Conservation (phyloP, 2,888 invertebrate genomes). For the Oxyscelio sp. region DNA sequence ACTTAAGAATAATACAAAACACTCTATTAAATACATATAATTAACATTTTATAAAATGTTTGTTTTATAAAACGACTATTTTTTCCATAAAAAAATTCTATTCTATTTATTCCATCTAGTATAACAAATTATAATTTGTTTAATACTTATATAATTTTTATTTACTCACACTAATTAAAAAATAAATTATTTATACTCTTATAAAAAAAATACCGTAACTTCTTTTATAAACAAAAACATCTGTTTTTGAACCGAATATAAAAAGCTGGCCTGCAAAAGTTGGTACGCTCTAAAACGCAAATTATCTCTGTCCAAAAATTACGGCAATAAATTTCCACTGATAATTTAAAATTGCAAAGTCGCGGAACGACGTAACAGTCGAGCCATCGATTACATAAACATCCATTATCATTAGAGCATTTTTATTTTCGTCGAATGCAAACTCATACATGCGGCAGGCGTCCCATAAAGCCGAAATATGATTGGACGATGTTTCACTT, state of each 20-base stretch:
- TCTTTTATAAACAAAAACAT: not conserved
- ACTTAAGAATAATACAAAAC: no score
- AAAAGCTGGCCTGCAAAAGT: not conserved
- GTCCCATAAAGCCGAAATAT: slow-evolving; percentile 80
- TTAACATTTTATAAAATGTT: no score
- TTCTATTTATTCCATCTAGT: no score
- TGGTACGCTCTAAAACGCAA: slow-evolving; percentile 14
- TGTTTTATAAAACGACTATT: no score
- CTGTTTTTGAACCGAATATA: not conserved
- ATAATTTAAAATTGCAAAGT: slow-evolving; percentile 57
- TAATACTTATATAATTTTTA: no score
- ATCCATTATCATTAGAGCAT: slow-evolving; percentile 71
- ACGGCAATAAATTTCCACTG: slow-evolving; percentile 48
- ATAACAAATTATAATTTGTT: no score
- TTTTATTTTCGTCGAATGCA: slow-evolving; percentile 66
- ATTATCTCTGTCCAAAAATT: slow-evolving; percentile 54
- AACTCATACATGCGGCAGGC: slow-evolving; percentile 64
- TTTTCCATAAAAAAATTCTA: no score
- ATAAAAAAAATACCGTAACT: no score
- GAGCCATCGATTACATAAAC: slow-evolving; percentile 67
- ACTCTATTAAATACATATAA: no score
- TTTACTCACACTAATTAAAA: no score
- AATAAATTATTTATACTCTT: no score
- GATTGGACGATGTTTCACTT: slow-evolving; percentile 85
- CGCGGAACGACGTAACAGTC: slow-evolving; percentile 46